Percentiles rank a stretch among this genome's conserved stretches.
Conservation (phyloP, 2,888 invertebrate genomes). For the Nemoura dubitans region DNA sequence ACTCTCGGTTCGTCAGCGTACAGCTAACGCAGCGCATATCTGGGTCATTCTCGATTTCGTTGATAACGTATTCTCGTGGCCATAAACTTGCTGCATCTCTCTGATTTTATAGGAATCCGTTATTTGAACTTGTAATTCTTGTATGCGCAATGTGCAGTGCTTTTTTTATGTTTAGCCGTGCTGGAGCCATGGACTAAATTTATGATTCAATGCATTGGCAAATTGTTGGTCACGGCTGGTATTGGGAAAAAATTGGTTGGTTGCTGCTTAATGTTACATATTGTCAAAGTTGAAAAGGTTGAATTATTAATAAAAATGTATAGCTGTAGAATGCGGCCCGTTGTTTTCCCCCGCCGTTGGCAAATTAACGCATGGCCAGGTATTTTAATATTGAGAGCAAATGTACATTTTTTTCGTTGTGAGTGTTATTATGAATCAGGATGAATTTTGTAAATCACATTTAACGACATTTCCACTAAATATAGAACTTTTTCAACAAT, state of each 20-base stretch:
- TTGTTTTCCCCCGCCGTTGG: neutral
- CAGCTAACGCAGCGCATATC: no score
- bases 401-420: neutral
- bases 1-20: neutral
- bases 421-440: neutral
- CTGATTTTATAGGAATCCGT: neutral
- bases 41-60: constrained; percentile 12
- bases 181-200: neutral
- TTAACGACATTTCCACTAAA: neutral
- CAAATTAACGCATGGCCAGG: neutral
- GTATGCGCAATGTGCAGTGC: neutral
- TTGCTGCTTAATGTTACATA: no score
- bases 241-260: neutral
- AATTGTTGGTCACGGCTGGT: neutral
- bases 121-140: neutral
- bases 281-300: no score
- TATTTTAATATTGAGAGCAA: neutral
- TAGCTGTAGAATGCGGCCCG: neutral
- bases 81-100: neutral
- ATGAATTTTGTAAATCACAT: neutral
- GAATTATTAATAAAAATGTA: no score
- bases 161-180: neutral
- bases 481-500: neutral
- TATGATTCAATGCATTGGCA: neutral
- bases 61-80: neutral